Base-by-base conservation (phyloP, 2,888 invertebrate genomes). In the Lasioglossum oenotherae region DNA sequence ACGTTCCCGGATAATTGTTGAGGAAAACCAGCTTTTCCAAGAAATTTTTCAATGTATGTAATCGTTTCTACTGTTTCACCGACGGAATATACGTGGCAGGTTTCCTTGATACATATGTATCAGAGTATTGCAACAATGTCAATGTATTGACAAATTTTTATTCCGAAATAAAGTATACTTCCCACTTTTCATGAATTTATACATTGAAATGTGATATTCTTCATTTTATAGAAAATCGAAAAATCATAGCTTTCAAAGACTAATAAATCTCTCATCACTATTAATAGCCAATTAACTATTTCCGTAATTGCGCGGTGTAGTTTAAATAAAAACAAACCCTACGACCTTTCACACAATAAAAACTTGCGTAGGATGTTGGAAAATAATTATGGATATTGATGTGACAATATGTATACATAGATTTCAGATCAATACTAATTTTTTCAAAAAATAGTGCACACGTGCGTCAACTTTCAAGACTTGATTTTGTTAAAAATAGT, bases 21-120 rank as follows among this genome's bases (percentile, higher is more conserved):
- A 64, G 76, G 64, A 76, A 76, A 76, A 76, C 41, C 19, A 23
- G 44, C 10, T 41, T 31, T 46, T 73, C 44, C 19, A 14, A 31
- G 44, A 73, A 73, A 31, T 31, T 27, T 31, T 46, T 73, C 31
- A 31, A 31, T 8, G 27, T 27, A 31, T 8, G 27, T 27, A 27
- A 73, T 27, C 72, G 19, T 0, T 8, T 31, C 0, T 8, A 19
- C 44, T 46, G 72, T 31, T 73, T 46, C 35, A 38, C 41, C 69
- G 23, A 69, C 35, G 12, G 23, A 16, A 27, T 27, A 3, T 10
- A 6, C 16, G 12, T 46, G 2, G 1, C 31, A 31, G 2, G 10
- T 46, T 76, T 44, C 16, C 14, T 44, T 4, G 60, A n/a, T 14
- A 31, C 35, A 35, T 35, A 4, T 31, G 31, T 31, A 2, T 5